phyloP scores from a whole-genome alignment of 2,797 vertebrate genomes.

The Thaleichthys pacificus region DNA sequence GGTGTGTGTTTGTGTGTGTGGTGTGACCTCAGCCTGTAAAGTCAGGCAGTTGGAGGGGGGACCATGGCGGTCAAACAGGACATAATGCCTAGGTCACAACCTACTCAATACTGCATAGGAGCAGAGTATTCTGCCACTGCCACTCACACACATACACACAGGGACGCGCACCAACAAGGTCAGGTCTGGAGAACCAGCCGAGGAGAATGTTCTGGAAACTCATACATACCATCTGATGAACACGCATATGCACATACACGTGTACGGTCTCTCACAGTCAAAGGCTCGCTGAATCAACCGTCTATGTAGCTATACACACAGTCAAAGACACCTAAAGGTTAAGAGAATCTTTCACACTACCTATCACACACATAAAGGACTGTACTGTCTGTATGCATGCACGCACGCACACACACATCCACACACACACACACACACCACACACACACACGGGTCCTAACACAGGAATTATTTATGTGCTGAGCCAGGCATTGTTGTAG shows the following conservation, averaged over 20 bases:
- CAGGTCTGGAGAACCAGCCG: slow-evolving; percentile 46
- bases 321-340: slow-evolving; percentile 1
- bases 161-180: slow-evolving; percentile 31
- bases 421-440: too few relatives aligned
- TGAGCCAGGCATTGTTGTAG: slow-evolving; percentile 63
- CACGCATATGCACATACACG: slow-evolving; percentile 1
- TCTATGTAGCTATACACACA: neutral
- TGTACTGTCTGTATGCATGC: slow-evolving; percentile 29
- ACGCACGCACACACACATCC: neutral
- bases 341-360: neutral
- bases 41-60: slow-evolving; percentile 36
- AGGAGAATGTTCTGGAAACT: slow-evolving; percentile 22
- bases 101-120: slow-evolving; percentile 59
- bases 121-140: slow-evolving; percentile 56
- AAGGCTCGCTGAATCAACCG: neutral
- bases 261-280: neutral
- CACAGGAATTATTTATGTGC: slow-evolving; percentile 67
- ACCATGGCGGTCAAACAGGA: slow-evolving; percentile 46
- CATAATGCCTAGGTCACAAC: slow-evolving; percentile 58
- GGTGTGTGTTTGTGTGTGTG: slow-evolving; percentile 16
- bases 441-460: slow-evolving; percentile 16
- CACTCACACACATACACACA: slow-evolving; percentile 31
- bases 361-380: slow-evolving; percentile 25
- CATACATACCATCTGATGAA: neutral
- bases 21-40: slow-evolving; percentile 32